These are phyloP conservation scores for Rutilus rutilus DNA, from an alignment of 2,113 vertebrate species.

Conservation along the genomic window DNA sequence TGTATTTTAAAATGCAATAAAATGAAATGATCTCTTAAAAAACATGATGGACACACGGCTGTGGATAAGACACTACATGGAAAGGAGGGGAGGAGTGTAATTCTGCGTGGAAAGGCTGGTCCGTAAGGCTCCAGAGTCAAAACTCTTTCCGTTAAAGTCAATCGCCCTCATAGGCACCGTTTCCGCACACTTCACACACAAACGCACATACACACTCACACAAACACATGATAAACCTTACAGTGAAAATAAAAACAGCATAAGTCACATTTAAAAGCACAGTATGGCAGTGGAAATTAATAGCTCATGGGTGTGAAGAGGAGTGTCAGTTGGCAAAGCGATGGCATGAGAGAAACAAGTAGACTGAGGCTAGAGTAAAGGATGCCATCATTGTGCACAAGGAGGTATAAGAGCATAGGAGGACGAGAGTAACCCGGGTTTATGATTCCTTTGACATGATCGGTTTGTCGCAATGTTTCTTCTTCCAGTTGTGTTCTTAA, in stretches of 20 bases:
- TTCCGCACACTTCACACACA: constrained; percentile 54
- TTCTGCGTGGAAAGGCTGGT: constrained; percentile 44
- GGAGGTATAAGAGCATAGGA: constrained; percentile 42
- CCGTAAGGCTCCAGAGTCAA: constrained; percentile 52
- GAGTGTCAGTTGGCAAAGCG: constrained; percentile 40
- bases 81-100: constrained; percentile 45
- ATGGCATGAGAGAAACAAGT: constrained; percentile 33
- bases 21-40: constrained; percentile 54
- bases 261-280: constrained; percentile 72
- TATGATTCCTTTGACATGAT: constrained; percentile 41
- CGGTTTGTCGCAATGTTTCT: constrained; percentile 30
- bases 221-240: constrained; percentile 33
- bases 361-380: constrained; percentile 45
- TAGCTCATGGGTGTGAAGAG: constrained; percentile 68
- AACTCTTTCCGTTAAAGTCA: constrained; percentile 18
- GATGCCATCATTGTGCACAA: constrained; percentile 52
- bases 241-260: constrained; percentile 35
- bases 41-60: constrained; percentile 40
- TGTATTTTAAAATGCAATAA: constrained; percentile 60
- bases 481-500: constrained; percentile 51
- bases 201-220: constrained; percentile 34
- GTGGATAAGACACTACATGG: constrained; percentile 43
- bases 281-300: constrained; percentile 78
- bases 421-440: constrained; percentile 41
- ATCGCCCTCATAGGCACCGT: constrained; percentile 79